Evolutionary conservation across 2,113 vertebrate species (phyloP).

Genomic region (Micromys minutus): DNA sequence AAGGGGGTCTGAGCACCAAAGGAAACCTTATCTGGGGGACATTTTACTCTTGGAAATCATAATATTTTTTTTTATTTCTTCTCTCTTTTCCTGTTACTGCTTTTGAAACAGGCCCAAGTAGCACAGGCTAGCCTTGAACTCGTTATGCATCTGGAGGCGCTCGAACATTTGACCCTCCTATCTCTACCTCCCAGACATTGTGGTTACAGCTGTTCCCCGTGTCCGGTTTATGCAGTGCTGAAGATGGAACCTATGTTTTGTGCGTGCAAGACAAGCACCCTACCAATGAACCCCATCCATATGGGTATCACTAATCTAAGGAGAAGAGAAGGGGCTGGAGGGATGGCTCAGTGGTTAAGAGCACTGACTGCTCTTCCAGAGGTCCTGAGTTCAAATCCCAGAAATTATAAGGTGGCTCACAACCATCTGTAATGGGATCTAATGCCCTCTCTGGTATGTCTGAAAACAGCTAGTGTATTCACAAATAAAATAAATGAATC

Average conservation of each 20-base stretch:
- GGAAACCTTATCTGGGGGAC: too few species aligned
- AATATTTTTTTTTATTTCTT: not conserved
- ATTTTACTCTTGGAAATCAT: not conserved
- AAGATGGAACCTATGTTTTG: not conserved
- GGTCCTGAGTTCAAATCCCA: too few species aligned
- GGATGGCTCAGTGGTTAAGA: too few species aligned
- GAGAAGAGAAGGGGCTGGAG: too few species aligned
- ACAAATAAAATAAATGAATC: too few species aligned
- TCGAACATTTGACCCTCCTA: not conserved
- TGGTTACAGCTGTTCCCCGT: too few species aligned
- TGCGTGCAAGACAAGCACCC: not conserved
- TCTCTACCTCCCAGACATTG: not conserved
- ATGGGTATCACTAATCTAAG: not conserved
- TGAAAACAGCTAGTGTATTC: too few species aligned
- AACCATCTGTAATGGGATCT: too few species aligned
- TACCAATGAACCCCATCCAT: not conserved
- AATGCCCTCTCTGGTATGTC: too few species aligned
- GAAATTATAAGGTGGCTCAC: too few species aligned
- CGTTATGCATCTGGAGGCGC: not conserved
- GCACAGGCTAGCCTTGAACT: not conserved
- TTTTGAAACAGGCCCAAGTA: not conserved
- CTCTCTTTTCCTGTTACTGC: not conserved
- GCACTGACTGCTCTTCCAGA: too few species aligned
- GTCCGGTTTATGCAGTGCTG: not conserved
- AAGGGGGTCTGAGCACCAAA: not conserved